Conservation (phyloP, 1,140 invertebrate species). For the Ceratina calcarata region DNA sequence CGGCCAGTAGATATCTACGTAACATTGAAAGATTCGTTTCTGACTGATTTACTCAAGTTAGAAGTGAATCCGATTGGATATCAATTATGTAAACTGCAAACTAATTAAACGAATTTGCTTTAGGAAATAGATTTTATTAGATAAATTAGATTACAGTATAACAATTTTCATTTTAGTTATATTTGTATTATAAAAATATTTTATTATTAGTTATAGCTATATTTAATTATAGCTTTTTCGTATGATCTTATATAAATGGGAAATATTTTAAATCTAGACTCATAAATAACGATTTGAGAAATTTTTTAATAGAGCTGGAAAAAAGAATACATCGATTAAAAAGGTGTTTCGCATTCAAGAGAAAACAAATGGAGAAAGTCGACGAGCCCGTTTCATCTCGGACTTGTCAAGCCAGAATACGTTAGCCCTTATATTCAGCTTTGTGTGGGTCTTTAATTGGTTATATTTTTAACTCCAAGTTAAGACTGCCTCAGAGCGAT, state of each 20-base stretch:
- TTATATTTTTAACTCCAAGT: conserved; percentile 57
- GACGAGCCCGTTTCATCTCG: conserved; percentile 28
- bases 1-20: background rate
- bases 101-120: too few relatives aligned
- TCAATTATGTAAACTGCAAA: too few relatives aligned
- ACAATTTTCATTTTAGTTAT: too few relatives aligned
- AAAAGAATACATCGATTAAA: background rate
- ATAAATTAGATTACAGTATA: background rate
- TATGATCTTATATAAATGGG: background rate
- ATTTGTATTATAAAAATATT: too few relatives aligned
- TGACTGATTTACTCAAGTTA: conserved; percentile 5
- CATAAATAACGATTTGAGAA: conserved; percentile 28
- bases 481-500: conserved; percentile 45
- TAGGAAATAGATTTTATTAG: too few relatives aligned
- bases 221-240: background rate
- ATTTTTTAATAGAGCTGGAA: conserved; percentile 19
- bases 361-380: conserved; percentile 21
- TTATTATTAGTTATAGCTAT: background rate
- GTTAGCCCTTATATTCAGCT: conserved; percentile 32
- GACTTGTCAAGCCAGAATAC: conserved; percentile 53
- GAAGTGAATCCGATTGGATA: background rate
- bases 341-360: conserved; percentile 35
- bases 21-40: background rate
- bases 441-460: conserved; percentile 57
- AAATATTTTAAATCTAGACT: background rate